A percentile compares a stretch with the other conserved stretches of the same genome.
Conservation (phyloP, 1,140 invertebrate genomes). For the Rhizoglyphus robini region DNA sequence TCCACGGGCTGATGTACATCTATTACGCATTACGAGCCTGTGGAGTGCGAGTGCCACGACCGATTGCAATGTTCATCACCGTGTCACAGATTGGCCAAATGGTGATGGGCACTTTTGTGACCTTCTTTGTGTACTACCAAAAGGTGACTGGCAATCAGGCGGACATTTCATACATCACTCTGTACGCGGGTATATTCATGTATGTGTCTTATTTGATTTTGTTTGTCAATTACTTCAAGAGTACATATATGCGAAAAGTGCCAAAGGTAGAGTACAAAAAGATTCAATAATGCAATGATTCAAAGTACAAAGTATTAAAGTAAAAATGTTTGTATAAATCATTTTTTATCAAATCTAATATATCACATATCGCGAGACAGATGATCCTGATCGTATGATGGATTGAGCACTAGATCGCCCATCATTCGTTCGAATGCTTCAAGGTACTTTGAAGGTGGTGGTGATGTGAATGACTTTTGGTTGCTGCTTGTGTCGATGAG, state of each 20-base stretch:
- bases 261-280: too few species aligned
- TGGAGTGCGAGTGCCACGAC: constrained; percentile 61
- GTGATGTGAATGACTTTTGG: too few species aligned
- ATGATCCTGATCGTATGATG: too few species aligned
- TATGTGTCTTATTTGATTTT: constrained; percentile 66
- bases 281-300: too few species aligned
- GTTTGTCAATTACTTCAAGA: constrained; percentile 78
- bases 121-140: constrained; percentile 61
- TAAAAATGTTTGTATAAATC: too few species aligned
- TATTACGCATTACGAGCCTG: constrained; percentile 86
- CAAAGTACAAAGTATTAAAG: constrained; percentile 4
- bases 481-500: too few species aligned
- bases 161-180: constrained; percentile 34
- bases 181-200: constrained; percentile 35
- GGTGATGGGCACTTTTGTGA: constrained; percentile 79
- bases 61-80: constrained; percentile 82
- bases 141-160: constrained; percentile 29
- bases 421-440: too few species aligned
- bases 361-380: too few species aligned
- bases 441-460: too few species aligned
- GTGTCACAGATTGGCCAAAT: constrained; percentile 81
- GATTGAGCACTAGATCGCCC: too few species aligned
- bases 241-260: constrained; percentile 55
- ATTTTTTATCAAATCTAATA: too few species aligned
- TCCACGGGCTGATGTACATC: constrained; percentile 87